Conservation (phyloP, 2,888 invertebrate species). For the Nowickia ferox region DNA sequence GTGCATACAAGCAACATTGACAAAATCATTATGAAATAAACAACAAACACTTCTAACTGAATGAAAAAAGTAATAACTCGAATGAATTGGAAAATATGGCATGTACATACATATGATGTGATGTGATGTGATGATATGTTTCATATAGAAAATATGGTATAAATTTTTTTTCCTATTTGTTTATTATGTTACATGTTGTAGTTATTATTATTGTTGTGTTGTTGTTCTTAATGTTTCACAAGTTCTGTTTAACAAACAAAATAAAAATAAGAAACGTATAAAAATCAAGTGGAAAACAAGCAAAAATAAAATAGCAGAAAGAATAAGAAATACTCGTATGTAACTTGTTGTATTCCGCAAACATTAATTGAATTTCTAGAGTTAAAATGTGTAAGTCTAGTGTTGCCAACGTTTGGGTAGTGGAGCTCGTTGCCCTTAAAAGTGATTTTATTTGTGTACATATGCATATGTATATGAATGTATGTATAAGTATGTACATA, state of each 20-base stretch:
- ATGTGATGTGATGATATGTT: too few species aligned
- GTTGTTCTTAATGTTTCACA: conserved; percentile 39
- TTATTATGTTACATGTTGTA: conserved; percentile 28
- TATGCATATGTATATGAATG: too few species aligned
- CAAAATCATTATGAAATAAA: conserved; percentile 21
- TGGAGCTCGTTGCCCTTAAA: background rate
- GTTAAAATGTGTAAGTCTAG: conserved; percentile 18
- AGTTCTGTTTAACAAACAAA: conserved; percentile 51
- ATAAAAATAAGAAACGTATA: background rate
- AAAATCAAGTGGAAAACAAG: conserved; percentile 23
- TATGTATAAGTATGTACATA: too few species aligned
- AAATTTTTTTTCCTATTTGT: conserved; percentile 5
- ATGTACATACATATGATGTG: too few species aligned
- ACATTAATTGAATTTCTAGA: conserved; percentile 15
- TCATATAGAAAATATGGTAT: conserved; percentile 5
- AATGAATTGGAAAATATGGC: conserved; percentile 34
- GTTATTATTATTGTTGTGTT: conserved; percentile 27
- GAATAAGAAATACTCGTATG: conserved; percentile 32
- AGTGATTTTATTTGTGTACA: background rate
- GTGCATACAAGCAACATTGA: background rate
- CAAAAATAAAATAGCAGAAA: background rate
- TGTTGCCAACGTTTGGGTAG: conserved; percentile 28
- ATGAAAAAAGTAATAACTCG: conserved; percentile 42
- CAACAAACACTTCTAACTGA: conserved; percentile 52
- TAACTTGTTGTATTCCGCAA: conserved; percentile 28